Evolutionary conservation across 1,140 invertebrate species (phyloP).

Genomic region (Tyrophagus putrescentiae): DNA sequence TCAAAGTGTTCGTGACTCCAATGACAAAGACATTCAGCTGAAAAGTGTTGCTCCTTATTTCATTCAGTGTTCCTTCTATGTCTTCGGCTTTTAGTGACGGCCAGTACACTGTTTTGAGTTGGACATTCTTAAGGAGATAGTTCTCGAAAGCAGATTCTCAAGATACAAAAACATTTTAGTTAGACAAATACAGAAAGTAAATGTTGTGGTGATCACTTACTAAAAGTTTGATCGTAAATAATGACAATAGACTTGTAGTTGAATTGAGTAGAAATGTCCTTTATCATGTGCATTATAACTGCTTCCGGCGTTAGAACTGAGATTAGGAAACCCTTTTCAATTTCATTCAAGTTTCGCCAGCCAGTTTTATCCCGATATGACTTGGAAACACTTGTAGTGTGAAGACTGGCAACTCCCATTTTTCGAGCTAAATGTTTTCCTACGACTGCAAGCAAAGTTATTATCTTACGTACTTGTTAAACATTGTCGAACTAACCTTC

Average conservation of each 20-base stretch:
- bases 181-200: neutral
- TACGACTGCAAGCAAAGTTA: slow-evolving; percentile 44
- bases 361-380: slow-evolving; percentile 29
- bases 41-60: neutral
- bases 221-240: slow-evolving; percentile 68
- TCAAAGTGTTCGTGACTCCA: neutral
- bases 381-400: slow-evolving; percentile 47
- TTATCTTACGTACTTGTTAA: neutral
- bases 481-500: neutral
- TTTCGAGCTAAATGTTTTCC: slow-evolving; percentile 63
- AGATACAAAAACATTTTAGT: neutral
- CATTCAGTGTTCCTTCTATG: slow-evolving; percentile 4
- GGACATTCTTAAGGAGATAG: neutral
- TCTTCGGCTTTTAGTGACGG: neutral
- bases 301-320: slow-evolving; percentile 64
- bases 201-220: slow-evolving; percentile 36
- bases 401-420: slow-evolving; percentile 47
- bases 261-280: slow-evolving; percentile 57
- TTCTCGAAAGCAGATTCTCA: neutral
- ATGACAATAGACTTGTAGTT: slow-evolving; percentile 80
- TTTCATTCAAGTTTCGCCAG: slow-evolving; percentile 18
- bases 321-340: slow-evolving; percentile 49
- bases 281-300: slow-evolving; percentile 58
- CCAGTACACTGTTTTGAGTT: slow-evolving; percentile 2
- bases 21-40: neutral